Base-by-base conservation (phyloP, 2,113 vertebrate genomes). In the Melospiza georgiana region DNA sequence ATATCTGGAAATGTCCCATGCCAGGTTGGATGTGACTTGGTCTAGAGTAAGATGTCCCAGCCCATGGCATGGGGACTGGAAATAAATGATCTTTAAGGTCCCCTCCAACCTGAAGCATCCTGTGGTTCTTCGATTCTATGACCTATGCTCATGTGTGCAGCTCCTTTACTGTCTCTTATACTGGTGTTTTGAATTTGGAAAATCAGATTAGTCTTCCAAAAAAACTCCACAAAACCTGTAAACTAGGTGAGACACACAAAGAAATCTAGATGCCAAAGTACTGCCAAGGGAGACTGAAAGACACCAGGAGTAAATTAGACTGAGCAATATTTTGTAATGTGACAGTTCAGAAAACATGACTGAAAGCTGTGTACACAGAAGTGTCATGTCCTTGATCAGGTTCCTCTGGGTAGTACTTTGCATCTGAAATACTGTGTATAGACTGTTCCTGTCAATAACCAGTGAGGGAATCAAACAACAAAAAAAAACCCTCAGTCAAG, bases 11-110 rank as follows among this genome's bases (percentile, higher is more conserved):
- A 52, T 74, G 10, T 67, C 59, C 23, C 46, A n/a, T 52, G 27
- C 8, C 12, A 28, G 4, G 19, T 9, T 82, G 44, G 12, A 52
- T 59, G 23, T 13, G 52, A 11, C 23, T 65, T 19, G 9, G 10
- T 58, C 31, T 51, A 51, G 27, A 5, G 10, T 12, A 81, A 73
- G 21, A 24, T 73, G 27, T 51, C 37, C 35, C 51, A 44, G 61
- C 4, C 44, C 33, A 44, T 3, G 2, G 20, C 0, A 1, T n/a
- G 20, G 9, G 39, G 6, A 15, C 18, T 67, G 24, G 46, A 89
- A 30, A 11, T 10, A 41, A 59, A 12, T 31, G 7, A 30, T n/a
- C 11, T 41, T 30, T 61, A 48, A 48, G 20, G 6, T 35, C 3
- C 6, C 8, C 46, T 68, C 24, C 20, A 68, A 41, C 39, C 7